Conservation (phyloP, 2,113 vertebrate species). For the Uropsilus gracilis region DNA sequence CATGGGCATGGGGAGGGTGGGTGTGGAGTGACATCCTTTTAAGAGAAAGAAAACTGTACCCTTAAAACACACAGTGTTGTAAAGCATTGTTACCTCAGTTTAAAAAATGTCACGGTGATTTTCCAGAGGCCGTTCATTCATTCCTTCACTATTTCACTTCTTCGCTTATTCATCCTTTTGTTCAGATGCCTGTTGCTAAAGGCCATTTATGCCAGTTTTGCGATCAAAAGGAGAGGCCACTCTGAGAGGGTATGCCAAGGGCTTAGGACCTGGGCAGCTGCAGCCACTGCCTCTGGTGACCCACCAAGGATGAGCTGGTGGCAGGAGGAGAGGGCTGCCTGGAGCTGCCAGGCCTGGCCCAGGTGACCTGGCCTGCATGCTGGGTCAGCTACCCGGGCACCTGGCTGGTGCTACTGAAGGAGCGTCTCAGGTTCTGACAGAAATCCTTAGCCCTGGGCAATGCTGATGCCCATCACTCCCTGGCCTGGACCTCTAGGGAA, state of each 20-base stretch:
- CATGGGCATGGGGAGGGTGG: no score
- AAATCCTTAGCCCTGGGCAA: neutral
- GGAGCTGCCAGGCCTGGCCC: neutral
- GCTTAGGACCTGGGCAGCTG: neutral
- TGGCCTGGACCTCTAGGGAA: no score
- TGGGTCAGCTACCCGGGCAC: neutral
- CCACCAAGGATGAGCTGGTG: neutral
- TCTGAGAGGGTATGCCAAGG: neutral
- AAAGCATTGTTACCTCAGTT: no score
- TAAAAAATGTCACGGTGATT: neutral
- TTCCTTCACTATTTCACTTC: no score
- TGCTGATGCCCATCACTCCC: neutral
- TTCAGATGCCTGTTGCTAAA: neutral
- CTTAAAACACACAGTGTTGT: no score
- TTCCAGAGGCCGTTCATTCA: neutral
- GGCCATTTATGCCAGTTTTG: neutral
- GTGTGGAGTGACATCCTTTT: no score
- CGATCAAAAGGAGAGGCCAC: rapidly evolving
- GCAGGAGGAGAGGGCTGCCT: neutral
- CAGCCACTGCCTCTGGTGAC: neutral
- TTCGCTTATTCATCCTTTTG: neutral
- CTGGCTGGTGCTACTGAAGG: no score
- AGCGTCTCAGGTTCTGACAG: neutral
- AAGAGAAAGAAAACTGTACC: no score
- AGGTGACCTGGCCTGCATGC: no score